Base-by-base conservation (phyloP, 2,888 invertebrate genomes). In the Chorisops tibialis region DNA sequence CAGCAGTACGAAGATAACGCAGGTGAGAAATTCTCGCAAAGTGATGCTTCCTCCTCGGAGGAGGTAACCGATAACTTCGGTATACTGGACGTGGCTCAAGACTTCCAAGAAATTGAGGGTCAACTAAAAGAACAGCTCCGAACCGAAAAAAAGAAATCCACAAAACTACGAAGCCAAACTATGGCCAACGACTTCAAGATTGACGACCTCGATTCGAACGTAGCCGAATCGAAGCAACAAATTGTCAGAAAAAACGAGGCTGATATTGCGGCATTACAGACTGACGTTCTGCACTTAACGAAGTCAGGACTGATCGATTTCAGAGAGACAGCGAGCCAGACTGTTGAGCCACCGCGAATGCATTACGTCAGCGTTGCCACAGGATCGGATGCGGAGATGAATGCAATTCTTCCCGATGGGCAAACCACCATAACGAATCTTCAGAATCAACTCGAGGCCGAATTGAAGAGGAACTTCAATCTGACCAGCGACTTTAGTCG, bases 401-500 rank as follows among this genome's bases (percentile, higher is more conserved):
- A 4, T 39, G 5, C 11, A 39, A n/a, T 4, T 14, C 16, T 5
- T 1, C 5, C 39, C 38, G 12, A 2, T 37, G n/a, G 12, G 4
- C n/a, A n/a, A 21, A 4, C 4, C 7, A 39, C 19, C 30, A 30
- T 30, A 7, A 2, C 30, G 7, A 30, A 30, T 30, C 18, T 21
- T 5, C 37, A 30, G 11, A 5, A n/a, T 4, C 38, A 52, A 21
- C 21, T 52, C n/a, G 21, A 38, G 2, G 19, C 19, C 9, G 18
- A 52, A 19, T 5, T 38, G 6, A 52, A 38, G 21, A 18, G 14
- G 12, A 52, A 52, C 12, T 52, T 21, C 18, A 38, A 52, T 14
- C 6, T 52, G 38, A 38, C 39, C 4, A 24, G 19, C 11, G 52
- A 52, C 52, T 52, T 22, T 21, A 52, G 39, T 38, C 18, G 38